These are phyloP conservation scores for Drosophila ananassae DNA, from an alignment of 1,140 invertebrate genomes.

Conservation along the genomic window DNA sequence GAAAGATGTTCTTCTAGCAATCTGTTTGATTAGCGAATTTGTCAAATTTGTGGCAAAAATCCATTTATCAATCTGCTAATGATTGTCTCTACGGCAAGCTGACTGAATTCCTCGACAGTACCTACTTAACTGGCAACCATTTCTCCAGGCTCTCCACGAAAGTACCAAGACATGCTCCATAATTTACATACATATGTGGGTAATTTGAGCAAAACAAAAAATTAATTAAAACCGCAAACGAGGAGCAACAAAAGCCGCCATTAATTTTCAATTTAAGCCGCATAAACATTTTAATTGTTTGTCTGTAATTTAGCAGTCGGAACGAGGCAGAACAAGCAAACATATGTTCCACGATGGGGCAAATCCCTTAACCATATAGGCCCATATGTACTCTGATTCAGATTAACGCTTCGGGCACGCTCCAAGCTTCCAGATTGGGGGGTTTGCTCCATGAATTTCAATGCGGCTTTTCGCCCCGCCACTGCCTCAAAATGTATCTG, in stretches of 20 bases:
- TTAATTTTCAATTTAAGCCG: slow-evolving; percentile 78
- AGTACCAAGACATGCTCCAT: slow-evolving; percentile 20
- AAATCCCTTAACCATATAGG: slow-evolving; percentile 25
- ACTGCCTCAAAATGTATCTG: neutral
- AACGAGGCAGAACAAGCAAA: slow-evolving; percentile 68
- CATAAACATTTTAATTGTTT: slow-evolving; percentile 78
- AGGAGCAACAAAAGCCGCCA: slow-evolving; percentile 42
- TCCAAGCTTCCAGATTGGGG: slow-evolving; percentile 18
- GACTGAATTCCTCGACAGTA: slow-evolving; percentile 6
- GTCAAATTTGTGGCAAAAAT: slow-evolving; percentile 71
- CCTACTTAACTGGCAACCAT: neutral
- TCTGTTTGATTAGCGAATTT: slow-evolving; percentile 79
- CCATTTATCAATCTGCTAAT: slow-evolving; percentile 74
- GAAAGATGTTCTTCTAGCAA: slow-evolving; percentile 41
- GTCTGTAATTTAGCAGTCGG: slow-evolving; percentile 60
- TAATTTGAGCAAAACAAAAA: slow-evolving; percentile 36
- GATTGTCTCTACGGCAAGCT: slow-evolving; percentile 22
- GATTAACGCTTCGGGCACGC: slow-evolving; percentile 65
- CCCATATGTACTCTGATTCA: slow-evolving; percentile 37
- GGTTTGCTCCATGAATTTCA: slow-evolving; percentile 65
- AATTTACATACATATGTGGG: slow-evolving; percentile 32
- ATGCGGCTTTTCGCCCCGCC: slow-evolving; percentile 48
- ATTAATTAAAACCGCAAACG: slow-evolving; percentile 40
- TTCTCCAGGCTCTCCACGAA: neutral
- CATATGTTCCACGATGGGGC: slow-evolving; percentile 55